Evolutionary conservation across 1,140 invertebrate species (phyloP).

Genomic region (Dinoponera quadriceps): DNA sequence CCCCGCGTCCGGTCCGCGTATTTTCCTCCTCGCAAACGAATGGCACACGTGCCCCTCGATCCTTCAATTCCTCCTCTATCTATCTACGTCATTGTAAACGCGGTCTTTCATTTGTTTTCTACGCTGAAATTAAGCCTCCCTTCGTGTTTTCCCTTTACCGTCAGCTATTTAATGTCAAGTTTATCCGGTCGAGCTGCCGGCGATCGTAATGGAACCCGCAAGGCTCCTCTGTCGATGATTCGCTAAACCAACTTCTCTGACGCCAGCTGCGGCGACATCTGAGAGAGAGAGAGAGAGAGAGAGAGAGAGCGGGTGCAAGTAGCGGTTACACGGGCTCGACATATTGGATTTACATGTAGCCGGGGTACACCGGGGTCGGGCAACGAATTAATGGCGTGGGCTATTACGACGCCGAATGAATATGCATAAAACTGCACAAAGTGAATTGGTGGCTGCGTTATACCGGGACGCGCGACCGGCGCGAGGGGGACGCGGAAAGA

Average conservation of each 20-base stretch:
- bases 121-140: neutral
- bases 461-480: conserved; percentile 51
- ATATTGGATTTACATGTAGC: conserved; percentile 77
- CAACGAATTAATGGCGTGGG: conserved; percentile 75
- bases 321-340: conserved; percentile 70
- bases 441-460: conserved; percentile 78
- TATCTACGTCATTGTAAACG: neutral
- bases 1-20: neutral
- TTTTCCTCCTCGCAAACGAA: neutral
- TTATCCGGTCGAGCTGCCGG: neutral
- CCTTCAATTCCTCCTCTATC: neutral
- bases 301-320: conserved; percentile 59
- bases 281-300: conserved; percentile 34
- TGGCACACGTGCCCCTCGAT: neutral
- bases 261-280: no score
- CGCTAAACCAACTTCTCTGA: conserved; percentile 37
- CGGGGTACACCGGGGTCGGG: conserved; percentile 52
- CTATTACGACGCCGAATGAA: conserved; percentile 79
- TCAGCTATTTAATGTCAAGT: neutral
- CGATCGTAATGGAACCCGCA: neutral
- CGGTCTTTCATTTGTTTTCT: neutral
- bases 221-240: conserved; percentile 45
- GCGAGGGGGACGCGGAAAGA: neutral
- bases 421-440: conserved; percentile 81
- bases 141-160: neutral